Base-by-base conservation (phyloP, 1,140 invertebrate genomes). In the Listronotus oregonensis region DNA sequence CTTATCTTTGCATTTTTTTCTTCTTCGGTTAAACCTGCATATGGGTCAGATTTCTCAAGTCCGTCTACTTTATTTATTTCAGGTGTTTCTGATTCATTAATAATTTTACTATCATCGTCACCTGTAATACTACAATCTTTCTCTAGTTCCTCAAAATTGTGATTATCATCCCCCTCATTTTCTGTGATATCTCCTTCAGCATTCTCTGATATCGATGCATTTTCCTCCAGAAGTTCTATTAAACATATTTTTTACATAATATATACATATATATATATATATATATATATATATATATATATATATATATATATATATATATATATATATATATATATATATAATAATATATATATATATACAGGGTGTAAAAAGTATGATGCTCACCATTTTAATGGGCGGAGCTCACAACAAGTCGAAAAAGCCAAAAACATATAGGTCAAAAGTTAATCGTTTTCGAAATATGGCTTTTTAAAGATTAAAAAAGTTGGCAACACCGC, bases 1-100 rank as follows among this genome's bases (percentile, higher is more conserved):
- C 27, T 61, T 18, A 64, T 51, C 40, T 70, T 62, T 7, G 42
- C 58, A 44, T 64, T 56, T 32, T 40, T 67, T 63, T 73, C 71
- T 37, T 66, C 67, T 32, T 69, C 68, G 18, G 68, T 69, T 17
- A 70, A 54, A 12, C 21, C 64, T 43, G 34, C 31, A 15, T 56
- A 59, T 11, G 54, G 51, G 50, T 69, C 66, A 6, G 32, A 32
- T 31, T 46, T 52, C 47, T 62, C 64, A 32, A 8, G 14, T 46
- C 44, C 39, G 8, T 56, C 39, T 17, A 58, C 65, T 31, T 64
- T 47, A 50, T 49, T 17, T 17, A 11, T 56, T 6, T 44, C 39
- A 12, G 18, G 18, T 18, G 57, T 60, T 27, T 60, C 54, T 18
- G 10, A 56, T 14, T 43, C 66, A 17, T 63, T 54, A 50, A 7